Conservation (phyloP, 1,140 invertebrate species). For the Drosophila nigromelanica region DNA sequence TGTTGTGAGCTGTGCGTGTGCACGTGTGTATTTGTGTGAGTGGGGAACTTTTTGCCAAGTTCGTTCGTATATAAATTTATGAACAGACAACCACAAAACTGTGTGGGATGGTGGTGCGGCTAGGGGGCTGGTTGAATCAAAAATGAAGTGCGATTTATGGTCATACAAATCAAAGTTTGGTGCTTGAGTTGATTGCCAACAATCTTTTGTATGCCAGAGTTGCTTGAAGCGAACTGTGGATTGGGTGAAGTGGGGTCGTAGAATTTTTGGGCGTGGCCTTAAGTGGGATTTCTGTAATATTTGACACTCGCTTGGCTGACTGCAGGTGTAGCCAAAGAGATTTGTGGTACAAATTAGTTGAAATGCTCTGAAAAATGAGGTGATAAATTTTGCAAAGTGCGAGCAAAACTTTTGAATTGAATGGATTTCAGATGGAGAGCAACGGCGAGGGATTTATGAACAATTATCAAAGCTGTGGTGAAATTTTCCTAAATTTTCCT, state of each 20-base stretch:
- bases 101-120: constrained; percentile 11
- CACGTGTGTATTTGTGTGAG: neutral
- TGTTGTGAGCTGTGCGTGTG: neutral
- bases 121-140: constrained; percentile 48
- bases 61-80: constrained; percentile 58
- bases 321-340: constrained; percentile 48
- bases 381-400: constrained; percentile 54
- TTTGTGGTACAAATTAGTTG: constrained; percentile 63
- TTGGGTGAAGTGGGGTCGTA: neutral
- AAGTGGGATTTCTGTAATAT: constrained; percentile 25
- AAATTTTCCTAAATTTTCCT: constrained; percentile 30
- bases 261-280: constrained; percentile 17
- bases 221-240: constrained; percentile 1
- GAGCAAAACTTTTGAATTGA: constrained; percentile 45
- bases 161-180: constrained; percentile 77
- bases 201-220: constrained; percentile 51
- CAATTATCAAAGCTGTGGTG: constrained; percentile 54
- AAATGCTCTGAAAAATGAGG: constrained; percentile 64
- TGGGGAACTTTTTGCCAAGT: constrained; percentile 48
- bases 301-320: constrained; percentile 42
- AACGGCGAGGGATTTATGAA: constrained; percentile 32
- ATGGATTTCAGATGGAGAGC: constrained; percentile 2
- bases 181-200: constrained; percentile 72
- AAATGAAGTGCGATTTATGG: constrained; percentile 78
- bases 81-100: constrained; percentile 61